Evolutionary conservation across 1,140 invertebrate genomes (phyloP), one percentile per base, ranked within the genome.

Genomic region (Centruroides sculpturatus): DNA sequence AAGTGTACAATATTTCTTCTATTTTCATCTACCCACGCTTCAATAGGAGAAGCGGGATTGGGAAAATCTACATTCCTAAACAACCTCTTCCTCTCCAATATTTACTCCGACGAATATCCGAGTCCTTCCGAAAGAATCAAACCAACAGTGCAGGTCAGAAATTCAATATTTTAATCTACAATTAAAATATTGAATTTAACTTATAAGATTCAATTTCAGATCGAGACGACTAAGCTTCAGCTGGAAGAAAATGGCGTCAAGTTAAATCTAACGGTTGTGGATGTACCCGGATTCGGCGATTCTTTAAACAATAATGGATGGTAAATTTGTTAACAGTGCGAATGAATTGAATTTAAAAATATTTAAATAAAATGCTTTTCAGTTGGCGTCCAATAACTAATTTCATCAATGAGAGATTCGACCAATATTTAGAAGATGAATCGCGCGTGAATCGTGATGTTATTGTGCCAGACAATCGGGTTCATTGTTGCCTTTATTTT

Each of bases 401-500:
- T 71, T 98, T 91, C 76, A 93, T 99, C 66, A 95, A 99, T 77
- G 86, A 83, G 66, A 95, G 95, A 75, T 84, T 98, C 76, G 92
- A 98, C 74, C 93, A 98, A 73, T 94, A 90, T 73, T 78, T 94
- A 69, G 93, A 93, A 69, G 87, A 87, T 0, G 90, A 94, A 71
- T 92, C 89, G 0, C 79, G 89, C 47, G 89, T 94, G 35, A 85
- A 87, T 56, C 82, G 90, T 68, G 86, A 86, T 72, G 57, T 67
- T 72, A 64, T 66, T 12, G 66, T 67, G 35, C 59, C 60, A 55
- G 69, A 67, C 80, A 83, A 67, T 81, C 83, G 97, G 63, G 93
- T 99, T n/a, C 97, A 99, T 73, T 93, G 90, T 73, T 99, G 96
- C 79, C 80, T 99, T 34, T 99, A 99, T 77, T 99, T 99, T 73